Conservation (phyloP, 2,888 invertebrate genomes). For the Tiliacea citrago region DNA sequence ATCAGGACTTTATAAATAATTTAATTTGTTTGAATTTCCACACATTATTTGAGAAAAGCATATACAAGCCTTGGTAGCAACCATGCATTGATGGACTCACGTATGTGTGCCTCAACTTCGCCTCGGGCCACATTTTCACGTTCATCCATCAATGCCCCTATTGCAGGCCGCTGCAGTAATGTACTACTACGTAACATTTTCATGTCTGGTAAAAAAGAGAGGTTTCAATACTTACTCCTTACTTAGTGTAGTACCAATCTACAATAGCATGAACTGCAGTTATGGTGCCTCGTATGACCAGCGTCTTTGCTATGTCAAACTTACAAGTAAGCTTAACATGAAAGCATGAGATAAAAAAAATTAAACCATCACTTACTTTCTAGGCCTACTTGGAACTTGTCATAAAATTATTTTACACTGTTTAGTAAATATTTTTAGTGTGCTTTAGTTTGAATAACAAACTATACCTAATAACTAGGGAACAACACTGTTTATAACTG, state of each 20-base stretch:
- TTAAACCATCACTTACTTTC: constrained; percentile 2
- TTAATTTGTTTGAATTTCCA: too few relatives aligned
- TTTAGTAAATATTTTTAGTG: constrained; percentile 1
- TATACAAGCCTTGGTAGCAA: background rate
- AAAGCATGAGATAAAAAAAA: too few relatives aligned
- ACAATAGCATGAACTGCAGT: background rate
- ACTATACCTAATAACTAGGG: background rate
- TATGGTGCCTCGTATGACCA: background rate
- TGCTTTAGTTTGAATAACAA: constrained; percentile 18
- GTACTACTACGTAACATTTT: background rate
- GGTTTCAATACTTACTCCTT: constrained; percentile 1
- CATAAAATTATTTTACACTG: background rate
- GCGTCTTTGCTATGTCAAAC: background rate
- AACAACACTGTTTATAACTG: constrained; percentile 1
- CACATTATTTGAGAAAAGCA: background rate
- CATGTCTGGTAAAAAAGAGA: background rate
- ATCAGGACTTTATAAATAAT: too few relatives aligned
- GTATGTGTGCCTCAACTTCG: too few relatives aligned
- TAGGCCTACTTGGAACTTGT: constrained; percentile 15
- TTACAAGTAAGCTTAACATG: background rate
- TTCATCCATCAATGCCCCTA: too few relatives aligned
- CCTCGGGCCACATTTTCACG: too few relatives aligned
- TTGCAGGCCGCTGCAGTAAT: too few relatives aligned
- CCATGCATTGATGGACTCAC: background rate
- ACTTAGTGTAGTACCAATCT: constrained; percentile 4